phyloP scores from a whole-genome alignment of 2,888 invertebrate species.

The Cyaniris semiargus region DNA sequence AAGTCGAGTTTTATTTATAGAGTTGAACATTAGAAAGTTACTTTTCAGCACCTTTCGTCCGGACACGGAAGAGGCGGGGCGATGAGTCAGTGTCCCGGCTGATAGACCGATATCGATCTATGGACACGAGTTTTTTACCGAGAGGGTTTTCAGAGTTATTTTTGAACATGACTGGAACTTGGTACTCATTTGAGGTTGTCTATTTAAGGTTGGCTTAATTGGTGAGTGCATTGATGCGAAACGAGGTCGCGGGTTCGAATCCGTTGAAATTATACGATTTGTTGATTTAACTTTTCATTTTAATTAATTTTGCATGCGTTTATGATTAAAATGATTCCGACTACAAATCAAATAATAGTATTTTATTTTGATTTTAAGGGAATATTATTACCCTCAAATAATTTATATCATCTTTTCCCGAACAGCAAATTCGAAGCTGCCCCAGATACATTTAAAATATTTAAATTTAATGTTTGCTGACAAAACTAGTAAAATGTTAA shows the following conservation, averaged over 20 bases:
- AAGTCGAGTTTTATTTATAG: conserved; percentile 27
- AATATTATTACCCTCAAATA: no score
- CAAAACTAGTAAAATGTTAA: neutral
- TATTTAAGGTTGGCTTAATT: no score
- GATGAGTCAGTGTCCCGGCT: conserved; percentile 35
- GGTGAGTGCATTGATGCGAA: no score
- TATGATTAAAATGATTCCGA: no score
- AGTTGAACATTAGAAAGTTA: conserved; percentile 25
- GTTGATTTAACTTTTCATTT: no score
- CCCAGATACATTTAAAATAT: neutral
- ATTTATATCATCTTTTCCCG: neutral
- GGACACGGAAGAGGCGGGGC: conserved; percentile 37
- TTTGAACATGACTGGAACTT: conserved; percentile 7
- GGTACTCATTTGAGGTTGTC: no score
- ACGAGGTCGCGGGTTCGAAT: neutral
- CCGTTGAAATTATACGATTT: neutral
- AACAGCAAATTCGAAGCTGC: neutral
- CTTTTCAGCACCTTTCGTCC: conserved; percentile 25
- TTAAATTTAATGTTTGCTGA: conserved; percentile 8
- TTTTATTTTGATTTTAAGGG: no score
- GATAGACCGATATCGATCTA: conserved; percentile 34
- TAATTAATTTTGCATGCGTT: no score
- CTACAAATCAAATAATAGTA: no score
- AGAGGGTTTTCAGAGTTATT: neutral
- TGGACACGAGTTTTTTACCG: neutral